Evolutionary conservation across 2,797 vertebrate species (phyloP).

Genomic region (Chaunax sp.): DNA sequence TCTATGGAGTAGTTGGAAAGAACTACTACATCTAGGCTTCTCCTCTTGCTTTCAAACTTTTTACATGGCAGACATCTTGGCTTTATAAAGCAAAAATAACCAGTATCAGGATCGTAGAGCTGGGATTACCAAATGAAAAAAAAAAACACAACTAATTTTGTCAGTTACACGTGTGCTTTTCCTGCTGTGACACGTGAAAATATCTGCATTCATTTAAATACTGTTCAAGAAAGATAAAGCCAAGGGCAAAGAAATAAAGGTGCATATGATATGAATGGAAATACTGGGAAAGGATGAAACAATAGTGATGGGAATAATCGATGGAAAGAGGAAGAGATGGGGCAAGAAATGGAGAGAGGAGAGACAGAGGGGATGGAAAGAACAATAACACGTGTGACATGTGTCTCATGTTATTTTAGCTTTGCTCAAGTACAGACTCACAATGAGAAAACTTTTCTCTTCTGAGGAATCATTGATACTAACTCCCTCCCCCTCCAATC

Average conservation of each 20-base stretch:
- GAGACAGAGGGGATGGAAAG: not conserved
- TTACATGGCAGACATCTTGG: too few relatives aligned
- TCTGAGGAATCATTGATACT: conserved; percentile 38
- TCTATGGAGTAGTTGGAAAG: too few relatives aligned
- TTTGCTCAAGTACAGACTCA: conserved; percentile 3
- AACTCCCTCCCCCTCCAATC: conserved; percentile 30
- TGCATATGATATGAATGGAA: not conserved
- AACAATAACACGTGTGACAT: not conserved
- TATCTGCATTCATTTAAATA: too few relatives aligned
- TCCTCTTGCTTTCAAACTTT: too few relatives aligned
- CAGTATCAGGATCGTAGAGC: not conserved
- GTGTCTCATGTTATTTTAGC: not conserved
- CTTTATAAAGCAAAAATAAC: too few relatives aligned
- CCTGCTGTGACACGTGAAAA: not conserved
- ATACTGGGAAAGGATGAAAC: not conserved
- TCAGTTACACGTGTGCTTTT: not conserved
- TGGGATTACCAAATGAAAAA: not conserved
- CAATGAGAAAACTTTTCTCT: conserved; percentile 19
- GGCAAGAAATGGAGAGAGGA: too few relatives aligned
- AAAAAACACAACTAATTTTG: not conserved
- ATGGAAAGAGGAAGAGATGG: not conserved
- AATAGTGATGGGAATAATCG: not conserved
- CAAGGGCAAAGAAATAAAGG: not conserved
- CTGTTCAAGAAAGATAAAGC: not conserved
- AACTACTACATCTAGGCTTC: too few relatives aligned